phyloP scores from a whole-genome alignment of 2,113 vertebrate genomes.

The Corydoras maculifer region DNA sequence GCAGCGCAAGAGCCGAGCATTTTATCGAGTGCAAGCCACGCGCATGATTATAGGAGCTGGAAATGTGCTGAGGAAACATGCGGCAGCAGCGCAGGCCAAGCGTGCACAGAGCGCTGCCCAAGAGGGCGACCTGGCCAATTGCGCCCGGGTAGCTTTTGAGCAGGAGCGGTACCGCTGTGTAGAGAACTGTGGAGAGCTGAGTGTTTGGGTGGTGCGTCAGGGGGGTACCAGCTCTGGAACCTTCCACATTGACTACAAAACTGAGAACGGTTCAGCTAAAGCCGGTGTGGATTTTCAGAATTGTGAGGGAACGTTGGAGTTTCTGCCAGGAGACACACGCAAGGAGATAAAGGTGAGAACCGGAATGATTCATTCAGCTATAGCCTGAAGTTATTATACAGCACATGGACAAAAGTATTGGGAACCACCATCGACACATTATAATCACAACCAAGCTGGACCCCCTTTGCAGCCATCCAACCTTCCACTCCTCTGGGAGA shows the following conservation, averaged over 20 bases:
- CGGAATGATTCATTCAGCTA: neutral
- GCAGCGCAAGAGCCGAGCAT: slow-evolving; percentile 89
- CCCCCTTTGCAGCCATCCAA: too few relatives aligned
- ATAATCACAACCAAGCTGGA: too few relatives aligned
- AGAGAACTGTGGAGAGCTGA: slow-evolving; percentile 82
- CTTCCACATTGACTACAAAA: slow-evolving; percentile 87
- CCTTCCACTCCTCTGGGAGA: too few relatives aligned
- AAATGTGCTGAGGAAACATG: slow-evolving; percentile 81
- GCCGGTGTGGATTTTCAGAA: slow-evolving; percentile 84
- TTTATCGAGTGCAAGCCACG: slow-evolving; percentile 89
- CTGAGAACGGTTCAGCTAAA: slow-evolving; percentile 90
- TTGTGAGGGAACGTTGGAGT: slow-evolving; percentile 58
- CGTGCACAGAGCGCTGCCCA: slow-evolving; percentile 15
- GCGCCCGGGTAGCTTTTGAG: slow-evolving; percentile 81
- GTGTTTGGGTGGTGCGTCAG: slow-evolving; percentile 69
- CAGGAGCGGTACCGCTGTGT: slow-evolving; percentile 81
- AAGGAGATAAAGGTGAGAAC: slow-evolving; percentile 63
- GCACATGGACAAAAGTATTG: too few relatives aligned
- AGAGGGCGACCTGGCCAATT: slow-evolving; percentile 55
- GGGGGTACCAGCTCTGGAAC: slow-evolving; percentile 73
- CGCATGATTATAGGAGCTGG: slow-evolving; percentile 86
- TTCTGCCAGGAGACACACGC: slow-evolving; percentile 63
- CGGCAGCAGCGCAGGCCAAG: slow-evolving; percentile 67
- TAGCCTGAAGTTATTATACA: too few relatives aligned
- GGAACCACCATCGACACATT: too few relatives aligned